phyloP scores from a whole-genome alignment of 2,888 invertebrate genomes.

The Alsophila aescularia region DNA sequence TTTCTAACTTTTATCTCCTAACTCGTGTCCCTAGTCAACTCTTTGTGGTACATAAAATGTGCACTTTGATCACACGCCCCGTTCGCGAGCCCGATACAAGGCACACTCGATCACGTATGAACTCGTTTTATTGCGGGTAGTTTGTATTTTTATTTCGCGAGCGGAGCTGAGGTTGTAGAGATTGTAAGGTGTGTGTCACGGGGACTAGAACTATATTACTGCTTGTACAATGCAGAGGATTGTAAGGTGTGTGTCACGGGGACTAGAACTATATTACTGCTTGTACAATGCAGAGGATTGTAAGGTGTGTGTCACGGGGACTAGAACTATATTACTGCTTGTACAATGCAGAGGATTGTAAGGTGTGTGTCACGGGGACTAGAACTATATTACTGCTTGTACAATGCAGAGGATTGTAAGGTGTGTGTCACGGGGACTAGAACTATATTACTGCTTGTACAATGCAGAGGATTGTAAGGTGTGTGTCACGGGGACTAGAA shows the following conservation, averaged over 20 bases:
- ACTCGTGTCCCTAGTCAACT: too few relatives aligned
- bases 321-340: background rate
- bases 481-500: too few relatives aligned
- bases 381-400: background rate
- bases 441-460: too few relatives aligned
- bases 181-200: slow-evolving; percentile 11
- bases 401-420: too few relatives aligned
- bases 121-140: slow-evolving; percentile 31
- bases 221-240: slow-evolving; percentile 8
- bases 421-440: too few relatives aligned
- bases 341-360: slow-evolving; percentile 10
- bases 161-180: slow-evolving; percentile 10
- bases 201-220: background rate
- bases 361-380: slow-evolving; percentile 5
- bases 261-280: background rate
- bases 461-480: too few relatives aligned
- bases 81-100: slow-evolving; percentile 3
- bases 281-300: slow-evolving; percentile 11
- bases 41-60: too few relatives aligned
- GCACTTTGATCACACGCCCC: background rate
- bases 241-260: slow-evolving; percentile 9
- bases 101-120: slow-evolving; percentile 31
- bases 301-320: slow-evolving; percentile 5
- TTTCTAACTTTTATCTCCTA: too few relatives aligned
- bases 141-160: slow-evolving; percentile 25